These are phyloP conservation scores for Colossoma macropomum DNA, from an alignment of 2,113 vertebrate species.

Conservation along the genomic window DNA sequence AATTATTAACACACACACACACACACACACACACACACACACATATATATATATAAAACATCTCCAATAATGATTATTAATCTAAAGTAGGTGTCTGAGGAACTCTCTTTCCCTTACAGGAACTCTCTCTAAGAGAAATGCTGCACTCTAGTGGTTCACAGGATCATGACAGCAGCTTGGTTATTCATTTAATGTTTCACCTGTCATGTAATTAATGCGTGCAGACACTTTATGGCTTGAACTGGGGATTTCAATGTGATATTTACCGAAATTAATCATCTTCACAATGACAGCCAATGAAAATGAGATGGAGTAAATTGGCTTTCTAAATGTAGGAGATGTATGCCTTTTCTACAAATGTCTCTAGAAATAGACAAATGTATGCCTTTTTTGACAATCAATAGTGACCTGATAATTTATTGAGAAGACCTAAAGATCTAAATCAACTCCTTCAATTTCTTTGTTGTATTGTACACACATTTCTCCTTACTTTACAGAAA, in stretches of 20 bases:
- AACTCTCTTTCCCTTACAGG: neutral
- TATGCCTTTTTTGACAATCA: neutral
- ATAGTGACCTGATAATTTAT: neutral
- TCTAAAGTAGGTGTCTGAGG: no score
- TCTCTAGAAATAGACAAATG: neutral
- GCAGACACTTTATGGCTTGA: neutral
- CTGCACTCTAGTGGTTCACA: constrained; percentile 47
- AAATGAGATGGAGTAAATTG: neutral
- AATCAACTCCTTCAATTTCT: no score
- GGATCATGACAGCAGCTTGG: neutral
- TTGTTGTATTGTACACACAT: no score
- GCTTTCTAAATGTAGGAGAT: neutral
- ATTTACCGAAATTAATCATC: neutral
- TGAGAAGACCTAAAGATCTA: neutral
- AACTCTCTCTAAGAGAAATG: constrained; percentile 10
- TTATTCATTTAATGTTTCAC: neutral
- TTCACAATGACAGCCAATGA: neutral
- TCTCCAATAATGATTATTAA: no score
- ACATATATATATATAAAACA: no score
- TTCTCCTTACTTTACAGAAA: no score
- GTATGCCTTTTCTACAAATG: neutral
- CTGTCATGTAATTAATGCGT: neutral
- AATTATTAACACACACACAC: no score
- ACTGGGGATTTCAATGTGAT: neutral
- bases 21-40: no score